Evolutionary conservation across 2,113 vertebrate genomes (phyloP).

Genomic region (Chionodraco myersi): DNA sequence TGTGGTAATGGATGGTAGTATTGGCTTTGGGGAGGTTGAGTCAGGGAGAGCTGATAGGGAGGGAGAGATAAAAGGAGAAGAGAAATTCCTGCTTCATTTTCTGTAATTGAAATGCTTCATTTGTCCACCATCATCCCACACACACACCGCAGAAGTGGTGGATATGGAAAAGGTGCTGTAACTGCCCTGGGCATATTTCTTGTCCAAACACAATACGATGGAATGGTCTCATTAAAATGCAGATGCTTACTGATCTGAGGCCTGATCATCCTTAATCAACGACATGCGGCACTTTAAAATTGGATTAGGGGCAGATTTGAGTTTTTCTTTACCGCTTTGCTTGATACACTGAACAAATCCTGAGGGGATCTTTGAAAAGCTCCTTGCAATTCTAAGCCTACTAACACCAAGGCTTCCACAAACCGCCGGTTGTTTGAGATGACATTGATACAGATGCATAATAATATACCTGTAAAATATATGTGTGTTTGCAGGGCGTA

Average conservation of each 20-base stretch:
- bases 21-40: conserved; percentile 16
- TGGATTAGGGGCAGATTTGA: conserved; percentile 45
- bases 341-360: conserved; percentile 28
- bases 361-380: neutral
- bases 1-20: conserved; percentile 62
- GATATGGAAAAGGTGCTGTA: neutral
- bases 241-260: conserved; percentile 40
- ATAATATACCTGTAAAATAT: conserved; percentile 48
- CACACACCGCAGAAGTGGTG: neutral
- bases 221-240: conserved; percentile 36
- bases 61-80: conserved; percentile 1
- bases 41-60: conserved; percentile 15
- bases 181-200: neutral
- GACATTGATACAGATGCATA: conserved; percentile 56
- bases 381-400: conserved; percentile 30
- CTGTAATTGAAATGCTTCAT: conserved; percentile 26
- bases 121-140: conserved; percentile 10
- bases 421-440: conserved; percentile 40
- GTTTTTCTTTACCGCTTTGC: conserved; percentile 43
- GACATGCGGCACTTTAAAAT: conserved; percentile 32
- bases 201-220: conserved; percentile 27
- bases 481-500: conserved; percentile 49
- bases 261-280: conserved; percentile 46
- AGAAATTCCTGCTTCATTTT: conserved; percentile 32
- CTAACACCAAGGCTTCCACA: conserved; percentile 30